These are phyloP conservation scores for Phaedon cochleariae DNA, from an alignment of 2,888 invertebrate genomes.

Conservation along the genomic window DNA sequence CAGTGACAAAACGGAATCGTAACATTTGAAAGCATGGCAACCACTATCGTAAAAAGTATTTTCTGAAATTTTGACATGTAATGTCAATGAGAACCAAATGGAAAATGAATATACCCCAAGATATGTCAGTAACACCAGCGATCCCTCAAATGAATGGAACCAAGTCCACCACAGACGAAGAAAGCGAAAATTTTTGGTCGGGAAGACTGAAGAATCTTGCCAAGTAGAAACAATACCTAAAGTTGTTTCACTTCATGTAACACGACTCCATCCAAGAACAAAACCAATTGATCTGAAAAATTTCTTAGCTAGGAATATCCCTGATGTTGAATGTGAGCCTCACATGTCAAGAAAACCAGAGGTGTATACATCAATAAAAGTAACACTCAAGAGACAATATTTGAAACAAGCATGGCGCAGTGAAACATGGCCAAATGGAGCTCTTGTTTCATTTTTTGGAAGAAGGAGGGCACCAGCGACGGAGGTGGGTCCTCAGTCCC, in stretches of 20 bases:
- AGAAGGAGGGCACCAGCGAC: constrained; percentile 9
- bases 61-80: no score
- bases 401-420: constrained; percentile 11
- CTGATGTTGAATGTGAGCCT: constrained; percentile 12
- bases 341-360: constrained; percentile 11
- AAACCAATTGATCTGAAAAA: constrained; percentile 8
- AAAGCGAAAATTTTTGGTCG: constrained; percentile 5
- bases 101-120: no score
- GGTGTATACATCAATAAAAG: constrained; percentile 4
- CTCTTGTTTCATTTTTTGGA: constrained; percentile 14
- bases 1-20: no score
- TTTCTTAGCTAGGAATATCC: background rate
- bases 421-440: background rate
- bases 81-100: no score
- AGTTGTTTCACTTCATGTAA: constrained; percentile 7
- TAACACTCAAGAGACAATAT: constrained; percentile 5
- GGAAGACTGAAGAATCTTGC: constrained; percentile 6
- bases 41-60: no score
- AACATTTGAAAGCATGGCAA: no score
- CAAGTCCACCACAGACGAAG: constrained; percentile 5
- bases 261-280: constrained; percentile 7
- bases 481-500: constrained; percentile 8
- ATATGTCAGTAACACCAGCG: no score
- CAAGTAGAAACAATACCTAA: background rate
- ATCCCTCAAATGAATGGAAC: constrained; percentile 7